Conservation (phyloP, 2,888 invertebrate genomes). For the Fragum fragum region DNA sequence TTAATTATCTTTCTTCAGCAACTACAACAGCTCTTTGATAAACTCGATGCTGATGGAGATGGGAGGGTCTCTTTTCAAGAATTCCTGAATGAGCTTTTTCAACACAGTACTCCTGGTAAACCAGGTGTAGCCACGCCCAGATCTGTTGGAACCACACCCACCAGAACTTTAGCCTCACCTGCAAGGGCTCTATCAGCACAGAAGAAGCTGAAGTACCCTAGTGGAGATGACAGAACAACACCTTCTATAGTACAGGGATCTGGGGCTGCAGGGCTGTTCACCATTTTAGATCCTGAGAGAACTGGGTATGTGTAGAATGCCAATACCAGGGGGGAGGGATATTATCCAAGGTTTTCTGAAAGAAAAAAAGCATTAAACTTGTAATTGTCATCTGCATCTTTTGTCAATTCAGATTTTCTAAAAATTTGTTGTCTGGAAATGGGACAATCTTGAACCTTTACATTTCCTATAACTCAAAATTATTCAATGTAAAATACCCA, state of each 20-base stretch:
- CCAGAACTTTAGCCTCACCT: slow-evolving; percentile 61
- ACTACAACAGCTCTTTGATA: slow-evolving; percentile 90
- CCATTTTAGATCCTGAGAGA: slow-evolving; percentile 82
- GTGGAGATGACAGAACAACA: slow-evolving; percentile 69
- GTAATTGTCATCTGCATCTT: too few species aligned
- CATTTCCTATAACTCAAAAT: too few species aligned
- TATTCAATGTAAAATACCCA: too few species aligned
- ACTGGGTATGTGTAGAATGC: slow-evolving; percentile 84
- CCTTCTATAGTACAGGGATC: slow-evolving; percentile 76
- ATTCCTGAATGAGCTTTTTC: slow-evolving; percentile 89
- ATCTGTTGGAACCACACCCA: slow-evolving; percentile 36
- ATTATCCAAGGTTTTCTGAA: too few species aligned
- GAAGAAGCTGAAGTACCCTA: slow-evolving; percentile 69
- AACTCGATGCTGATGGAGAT: slow-evolving; percentile 90
- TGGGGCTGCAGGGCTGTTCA: slow-evolving; percentile 83
- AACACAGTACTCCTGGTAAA: slow-evolving; percentile 83
- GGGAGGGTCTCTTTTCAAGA: slow-evolving; percentile 91
- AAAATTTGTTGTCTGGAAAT: too few species aligned
- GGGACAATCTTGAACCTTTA: too few species aligned
- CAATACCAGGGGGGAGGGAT: too few species aligned
- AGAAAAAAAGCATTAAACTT: too few species aligned
- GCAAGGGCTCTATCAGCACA: slow-evolving; percentile 71
- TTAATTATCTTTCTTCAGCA: slow-evolving; percentile 87
- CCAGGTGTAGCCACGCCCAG: slow-evolving; percentile 34
- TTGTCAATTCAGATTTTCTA: too few species aligned